Base-by-base conservation (phyloP, 2,113 vertebrate species). In the Anolis carolinensis region DNA sequence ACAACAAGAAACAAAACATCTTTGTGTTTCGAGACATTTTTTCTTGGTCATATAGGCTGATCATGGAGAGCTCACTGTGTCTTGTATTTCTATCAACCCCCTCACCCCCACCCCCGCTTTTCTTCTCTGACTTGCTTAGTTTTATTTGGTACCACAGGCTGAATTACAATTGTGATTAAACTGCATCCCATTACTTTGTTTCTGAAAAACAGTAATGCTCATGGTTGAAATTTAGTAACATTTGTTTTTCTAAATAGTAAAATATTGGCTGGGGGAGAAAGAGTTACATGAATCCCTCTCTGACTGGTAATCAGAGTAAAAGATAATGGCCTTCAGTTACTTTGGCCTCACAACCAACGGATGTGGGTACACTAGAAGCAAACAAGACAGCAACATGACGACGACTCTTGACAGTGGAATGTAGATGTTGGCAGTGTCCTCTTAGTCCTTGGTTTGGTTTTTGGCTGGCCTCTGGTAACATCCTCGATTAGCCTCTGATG, bases 361-460 rank as follows among this genome's bases (percentile, higher is more conserved):
- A 94, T 94, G 93, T 91, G 93, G 94, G 93, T 83, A 81, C 92
- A 86, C 23, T 36, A 91, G 75, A 90, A 91, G 90, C 89, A 92
- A 94, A 89, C 36, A 89, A 94, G 89, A 90, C 90, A 90, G 89
- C 91, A 91, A 89, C 92, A 5, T 27, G 90, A 92, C 85, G 91
- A 89, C 92, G 91, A 93, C 94, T 94, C 90, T 93, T 93, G 88
- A 89, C 90, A 74, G 78, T 83, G 93, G 93, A 95, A 95, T 93
- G 91, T 91, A 93, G 91, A 27, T 90, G 93, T 93, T 94, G 94
- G 95, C 94, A 94, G 83, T 82, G 90, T 83, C 20, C 0, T 89
- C 87, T 79, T 88, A 82, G 85, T 74, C 75, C 84, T 90, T 90
- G 89, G 90, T 85, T 94, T 94, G 92, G 88, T 93, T 92, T 95